phyloP scores from a whole-genome alignment of 2,113 vertebrate species.

The Dasyornis broadbenti region DNA sequence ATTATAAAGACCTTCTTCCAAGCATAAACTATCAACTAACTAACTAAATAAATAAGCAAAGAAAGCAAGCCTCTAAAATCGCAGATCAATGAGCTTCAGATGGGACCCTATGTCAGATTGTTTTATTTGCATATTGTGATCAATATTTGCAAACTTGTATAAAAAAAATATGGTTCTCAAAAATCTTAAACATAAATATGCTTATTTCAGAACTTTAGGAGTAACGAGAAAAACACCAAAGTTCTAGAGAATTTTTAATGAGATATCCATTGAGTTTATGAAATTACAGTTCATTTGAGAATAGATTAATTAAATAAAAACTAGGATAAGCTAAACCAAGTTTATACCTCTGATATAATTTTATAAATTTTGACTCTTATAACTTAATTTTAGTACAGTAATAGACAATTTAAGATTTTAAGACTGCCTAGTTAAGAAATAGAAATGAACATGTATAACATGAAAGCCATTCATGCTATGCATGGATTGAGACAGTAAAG shows the following conservation, averaged over 20 bases:
- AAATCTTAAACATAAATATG: background rate
- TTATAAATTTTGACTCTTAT: background rate
- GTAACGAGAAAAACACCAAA: background rate
- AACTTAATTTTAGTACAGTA: background rate
- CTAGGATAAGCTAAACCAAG: fast-evolving
- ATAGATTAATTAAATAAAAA: background rate
- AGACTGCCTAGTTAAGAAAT: background rate
- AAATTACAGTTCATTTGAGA: background rate
- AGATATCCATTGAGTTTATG: background rate
- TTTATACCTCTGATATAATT: background rate
- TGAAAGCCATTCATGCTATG: fast-evolving
- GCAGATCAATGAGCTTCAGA: background rate
- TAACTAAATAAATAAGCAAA: background rate
- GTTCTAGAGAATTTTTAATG: background rate
- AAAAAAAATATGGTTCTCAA: background rate
- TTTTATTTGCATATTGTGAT: background rate
- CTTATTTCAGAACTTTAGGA: background rate
- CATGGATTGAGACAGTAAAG: background rate
- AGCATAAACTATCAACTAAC: background rate
- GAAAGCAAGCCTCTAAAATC: background rate
- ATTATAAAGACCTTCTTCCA: background rate
- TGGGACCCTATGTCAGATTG: background rate
- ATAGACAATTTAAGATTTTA: background rate
- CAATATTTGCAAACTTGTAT: background rate
- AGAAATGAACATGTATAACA: no score